Evolutionary conservation across 2,888 invertebrate genomes (phyloP).

Genomic region (Latheticus oryzae): DNA sequence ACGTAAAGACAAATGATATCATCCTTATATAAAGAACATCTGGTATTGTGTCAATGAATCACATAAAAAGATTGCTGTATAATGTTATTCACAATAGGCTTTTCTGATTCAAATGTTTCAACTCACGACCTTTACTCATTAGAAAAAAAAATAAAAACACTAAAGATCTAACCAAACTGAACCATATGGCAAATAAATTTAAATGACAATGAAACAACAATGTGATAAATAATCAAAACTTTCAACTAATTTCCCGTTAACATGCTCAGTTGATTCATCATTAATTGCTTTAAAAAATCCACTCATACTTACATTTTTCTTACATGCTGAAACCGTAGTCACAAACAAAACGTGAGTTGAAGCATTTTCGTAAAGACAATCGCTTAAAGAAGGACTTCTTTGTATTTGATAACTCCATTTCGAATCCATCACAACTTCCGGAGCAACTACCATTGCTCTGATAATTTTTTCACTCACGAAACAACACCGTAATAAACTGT

Average conservation of each 20-base stretch:
- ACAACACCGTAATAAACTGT: slow-evolving; percentile 23
- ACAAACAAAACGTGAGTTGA: slow-evolving; percentile 55
- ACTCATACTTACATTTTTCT: slow-evolving; percentile 57
- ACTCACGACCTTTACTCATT: too few species aligned
- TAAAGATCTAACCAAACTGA: too few species aligned
- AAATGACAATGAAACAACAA: too few species aligned
- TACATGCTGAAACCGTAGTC: slow-evolving; percentile 52
- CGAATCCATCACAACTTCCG: slow-evolving; percentile 41
- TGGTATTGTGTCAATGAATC: slow-evolving; percentile 38
- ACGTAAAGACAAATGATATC: slow-evolving; percentile 43
- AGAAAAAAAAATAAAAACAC: too few species aligned
- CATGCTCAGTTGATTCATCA: too few species aligned
- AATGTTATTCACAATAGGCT: too few species aligned
- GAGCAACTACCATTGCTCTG: slow-evolving; percentile 52
- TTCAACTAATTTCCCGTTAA: too few species aligned
- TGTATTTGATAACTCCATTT: slow-evolving; percentile 28
- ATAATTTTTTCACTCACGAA: slow-evolving; percentile 17
- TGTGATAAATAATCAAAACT: too few species aligned
- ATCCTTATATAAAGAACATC: slow-evolving; percentile 42
- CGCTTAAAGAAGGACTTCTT: slow-evolving; percentile 58
- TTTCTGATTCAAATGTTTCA: too few species aligned
- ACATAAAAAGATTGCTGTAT: slow-evolving; percentile 19
- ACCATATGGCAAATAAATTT: too few species aligned
- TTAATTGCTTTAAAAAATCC: too few species aligned
- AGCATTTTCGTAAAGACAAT: slow-evolving; percentile 58